Percentiles rank a stretch among this genome's conserved stretches.
These are phyloP conservation scores for Drosophila guanche DNA, from an alignment of 1,140 invertebrate species.

Conservation along the genomic window DNA sequence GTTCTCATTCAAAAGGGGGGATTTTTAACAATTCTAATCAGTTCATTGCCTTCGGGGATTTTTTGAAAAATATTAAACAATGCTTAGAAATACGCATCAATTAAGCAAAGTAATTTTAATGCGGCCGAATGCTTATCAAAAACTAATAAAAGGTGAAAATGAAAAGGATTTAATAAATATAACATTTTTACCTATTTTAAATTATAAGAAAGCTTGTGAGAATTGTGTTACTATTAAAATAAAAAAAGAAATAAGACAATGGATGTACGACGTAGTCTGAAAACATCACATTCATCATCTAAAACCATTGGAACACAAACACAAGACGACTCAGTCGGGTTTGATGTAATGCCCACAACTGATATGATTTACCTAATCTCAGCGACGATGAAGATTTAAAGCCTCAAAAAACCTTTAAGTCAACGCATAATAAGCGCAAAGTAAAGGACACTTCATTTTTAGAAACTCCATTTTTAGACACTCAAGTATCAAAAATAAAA, in stretches of 20 bases:
- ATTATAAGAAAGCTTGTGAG: slow-evolving; percentile 13
- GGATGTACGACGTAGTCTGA: no score
- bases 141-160: no score
- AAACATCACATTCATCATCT: neutral
- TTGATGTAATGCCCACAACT: no score
- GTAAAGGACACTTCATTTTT: neutral
- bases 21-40: neutral
- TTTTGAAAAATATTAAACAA: neutral
- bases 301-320: neutral
- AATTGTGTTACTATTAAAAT: slow-evolving; percentile 1
- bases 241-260: neutral
- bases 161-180: no score
- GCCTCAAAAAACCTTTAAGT: neutral
- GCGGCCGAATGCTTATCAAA: no score
- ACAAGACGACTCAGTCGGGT: neutral
- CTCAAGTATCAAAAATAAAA: no score
- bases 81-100: no score
- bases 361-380: neutral
- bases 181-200: no score
- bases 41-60: neutral
- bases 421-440: neutral
- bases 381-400: neutral
- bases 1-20: neutral
- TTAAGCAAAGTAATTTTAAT: no score
- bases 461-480: neutral